These are phyloP conservation scores for Eretmochelys imbricata DNA, from an alignment of 2,113 vertebrate genomes.

Conservation along the genomic window DNA sequence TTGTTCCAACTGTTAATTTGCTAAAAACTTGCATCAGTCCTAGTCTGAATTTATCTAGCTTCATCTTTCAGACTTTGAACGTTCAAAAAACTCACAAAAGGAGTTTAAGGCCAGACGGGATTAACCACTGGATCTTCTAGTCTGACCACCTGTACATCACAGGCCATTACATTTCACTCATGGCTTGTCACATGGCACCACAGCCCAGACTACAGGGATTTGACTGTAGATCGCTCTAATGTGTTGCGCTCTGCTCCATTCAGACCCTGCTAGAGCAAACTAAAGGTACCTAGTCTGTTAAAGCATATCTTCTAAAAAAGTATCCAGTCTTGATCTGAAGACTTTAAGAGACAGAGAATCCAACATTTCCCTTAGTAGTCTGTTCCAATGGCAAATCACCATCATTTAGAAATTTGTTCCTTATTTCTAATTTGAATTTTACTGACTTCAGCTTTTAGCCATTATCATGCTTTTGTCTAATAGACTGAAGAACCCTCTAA, in stretches of 20 bases:
- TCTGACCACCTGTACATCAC: neutral
- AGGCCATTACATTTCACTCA: neutral
- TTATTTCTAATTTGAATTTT: neutral
- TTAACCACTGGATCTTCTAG: neutral
- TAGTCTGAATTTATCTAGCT: neutral
- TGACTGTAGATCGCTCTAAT: neutral
- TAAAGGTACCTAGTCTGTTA: neutral
- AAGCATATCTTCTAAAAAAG: neutral
- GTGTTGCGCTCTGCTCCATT: neutral
- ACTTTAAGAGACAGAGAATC: neutral
- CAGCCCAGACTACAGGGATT: neutral
- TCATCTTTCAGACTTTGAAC: neutral
- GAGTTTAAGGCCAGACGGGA: neutral
- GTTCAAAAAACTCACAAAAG: neutral
- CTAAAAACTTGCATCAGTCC: too few relatives aligned
- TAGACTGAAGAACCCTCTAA: neutral
- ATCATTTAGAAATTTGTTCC: neutral
- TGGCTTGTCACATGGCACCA: neutral
- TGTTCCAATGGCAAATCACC: neutral
- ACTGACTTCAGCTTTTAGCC: neutral
- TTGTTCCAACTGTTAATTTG: neutral
- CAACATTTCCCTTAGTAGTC: neutral
- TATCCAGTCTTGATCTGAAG: neutral
- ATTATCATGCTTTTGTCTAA: neutral
- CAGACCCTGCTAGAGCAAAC: neutral